Evolutionary conservation across 2,888 invertebrate genomes (phyloP), one percentile per base, ranked within the genome.

Genomic region (Danaus chrysippus): DNA sequence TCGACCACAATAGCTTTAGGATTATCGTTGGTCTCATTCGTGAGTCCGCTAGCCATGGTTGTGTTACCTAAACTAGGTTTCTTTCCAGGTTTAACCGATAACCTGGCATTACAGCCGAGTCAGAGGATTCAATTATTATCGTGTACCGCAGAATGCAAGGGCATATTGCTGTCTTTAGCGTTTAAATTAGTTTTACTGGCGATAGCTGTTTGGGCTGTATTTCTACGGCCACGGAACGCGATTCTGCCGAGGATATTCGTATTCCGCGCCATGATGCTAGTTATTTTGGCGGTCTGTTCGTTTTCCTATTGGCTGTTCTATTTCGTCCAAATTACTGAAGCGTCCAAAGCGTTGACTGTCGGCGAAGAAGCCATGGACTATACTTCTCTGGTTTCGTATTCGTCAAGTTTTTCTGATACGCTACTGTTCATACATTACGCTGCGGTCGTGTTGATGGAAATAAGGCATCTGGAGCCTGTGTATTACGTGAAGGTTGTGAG

Each of bases 261-360:
- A 56, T 97, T 97, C 78, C 93, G 98, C 73, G 96, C 98, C 0
- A 94, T 97, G 71, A 95, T 98, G n/a, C 89, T 98, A 64, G 93
- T 97, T 6, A 93, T 99, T 60, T 94, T 98, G 44, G 94, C 98
- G 49, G 94, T 99, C 12, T 96, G 98, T 82, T 96, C 96, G 67
- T 98, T 99, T 86, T 96, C 98, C 5, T 99, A 98, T 88, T 99
- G 99, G 99, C 92, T 99, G 15, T 99, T 99, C 87, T 99, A 99
- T 83, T 95, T 97, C 74, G 98, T 99, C 58, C 97, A 99, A 86
- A 93, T 95, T 60, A 95, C 95, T 0, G 96, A 96, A 82, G 94
- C 95, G 15, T 94, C 95, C 0, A 94, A 95, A 83, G 95, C 96
- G 60, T 93, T 95, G 9, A 94, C 95, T 0, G 94, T 95, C 59